These are phyloP conservation scores for Eumaeus atala DNA, from an alignment of 1,140 invertebrate species.

Conservation along the genomic window DNA sequence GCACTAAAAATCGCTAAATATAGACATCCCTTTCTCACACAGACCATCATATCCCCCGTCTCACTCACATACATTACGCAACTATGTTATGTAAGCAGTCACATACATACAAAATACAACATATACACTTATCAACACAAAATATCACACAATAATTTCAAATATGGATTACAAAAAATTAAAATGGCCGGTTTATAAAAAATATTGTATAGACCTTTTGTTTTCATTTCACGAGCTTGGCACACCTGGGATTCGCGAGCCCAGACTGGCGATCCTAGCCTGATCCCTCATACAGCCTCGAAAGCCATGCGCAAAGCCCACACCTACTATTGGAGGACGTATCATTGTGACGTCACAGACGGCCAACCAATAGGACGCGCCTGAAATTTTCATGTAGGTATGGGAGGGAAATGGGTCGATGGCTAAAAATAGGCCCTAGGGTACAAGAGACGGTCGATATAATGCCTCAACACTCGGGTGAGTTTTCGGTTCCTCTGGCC, in stretches of 20 bases:
- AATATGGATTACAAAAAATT: slow-evolving; percentile 25
- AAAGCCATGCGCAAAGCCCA: slow-evolving; percentile 47
- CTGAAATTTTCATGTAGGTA: slow-evolving; percentile 70
- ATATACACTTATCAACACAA: slow-evolving; percentile 20
- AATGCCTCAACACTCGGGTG: slow-evolving; percentile 13
- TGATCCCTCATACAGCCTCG: slow-evolving; percentile 33
- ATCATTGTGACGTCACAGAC: slow-evolving; percentile 48
- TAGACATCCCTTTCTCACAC: slow-evolving; percentile 24
- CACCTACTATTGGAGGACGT: slow-evolving; percentile 33
- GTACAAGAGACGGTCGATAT: slow-evolving; percentile 44
- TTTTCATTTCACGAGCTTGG: slow-evolving; percentile 48
- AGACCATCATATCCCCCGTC: slow-evolving; percentile 19
- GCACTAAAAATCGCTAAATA: slow-evolving; percentile 21
- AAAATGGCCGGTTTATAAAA: slow-evolving; percentile 36
- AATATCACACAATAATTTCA: slow-evolving; percentile 22
- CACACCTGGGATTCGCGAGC: slow-evolving; percentile 62
- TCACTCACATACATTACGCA: slow-evolving; percentile 37
- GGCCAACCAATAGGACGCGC: slow-evolving; percentile 38
- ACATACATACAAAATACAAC: slow-evolving; percentile 15
- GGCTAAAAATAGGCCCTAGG: slow-evolving; percentile 61
- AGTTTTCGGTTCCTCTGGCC: slow-evolving; percentile 6
- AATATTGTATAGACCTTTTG: slow-evolving; percentile 51
- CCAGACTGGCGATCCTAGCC: slow-evolving; percentile 48
- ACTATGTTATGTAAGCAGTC: slow-evolving; percentile 18
- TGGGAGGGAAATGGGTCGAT: slow-evolving; percentile 50